Base-by-base conservation (phyloP, 2,113 vertebrate genomes). In the Chroicocephalus ridibundus region DNA sequence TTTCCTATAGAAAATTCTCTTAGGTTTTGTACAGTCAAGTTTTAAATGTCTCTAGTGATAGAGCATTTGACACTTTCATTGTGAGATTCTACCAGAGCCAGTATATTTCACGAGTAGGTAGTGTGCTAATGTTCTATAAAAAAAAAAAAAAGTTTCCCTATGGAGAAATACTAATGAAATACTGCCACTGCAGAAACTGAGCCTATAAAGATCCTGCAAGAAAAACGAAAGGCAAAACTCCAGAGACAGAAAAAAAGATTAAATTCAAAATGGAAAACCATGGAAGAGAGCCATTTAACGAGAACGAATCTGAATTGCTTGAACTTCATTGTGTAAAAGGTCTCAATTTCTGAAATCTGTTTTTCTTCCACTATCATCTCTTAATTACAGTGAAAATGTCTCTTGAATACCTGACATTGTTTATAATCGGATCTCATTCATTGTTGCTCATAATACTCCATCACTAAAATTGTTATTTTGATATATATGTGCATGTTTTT, bases 271-370 rank as follows among this genome's bases (percentile, higher is more conserved):
- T 81, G 51, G 58, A 60, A 93, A 94, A 93, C 55, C 94, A 66
- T 62, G 42, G 58, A 89, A 72, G 49, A 72, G 49, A 78, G 24
- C 51, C 34, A 21, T 93, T 80, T 94, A 94, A 85, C 1, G 1
- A 70, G 74, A 87, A 77, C 3, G 82, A 82, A 87, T 91, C 80
- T 80, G 72, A 86, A 85, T 87, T 84, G 21, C 55, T 82, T 93
- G 62, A 96, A 93, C 77, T 94, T 72, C 34, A 62, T 66, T 94
- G 84, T 92, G 57, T 42, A 78, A 86, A 81, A 95, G 76, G 69
- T 91, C 57, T 91, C 58, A 16, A 1, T 94, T 93, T 93, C 60
- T 66, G 78, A 95, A 89, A 65, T 54, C 55, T 89, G 32, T 34
- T 90, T 92, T 88, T 77, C 54, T 89, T 89, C 54, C 12, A 62